Conservation (phyloP, 2,888 invertebrate species). For the Cerastis leucographa region DNA sequence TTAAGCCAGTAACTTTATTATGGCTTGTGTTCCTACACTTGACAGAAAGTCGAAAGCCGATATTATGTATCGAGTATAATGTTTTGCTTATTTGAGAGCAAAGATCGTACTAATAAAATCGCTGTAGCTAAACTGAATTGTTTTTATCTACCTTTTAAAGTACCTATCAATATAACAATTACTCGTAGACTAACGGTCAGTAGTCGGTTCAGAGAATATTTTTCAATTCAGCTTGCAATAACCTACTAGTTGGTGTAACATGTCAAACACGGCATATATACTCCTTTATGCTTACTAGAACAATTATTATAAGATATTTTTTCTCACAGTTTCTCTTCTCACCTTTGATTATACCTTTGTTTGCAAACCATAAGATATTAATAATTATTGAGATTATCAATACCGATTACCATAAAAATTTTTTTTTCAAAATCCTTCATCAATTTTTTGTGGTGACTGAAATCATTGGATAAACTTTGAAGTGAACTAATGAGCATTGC, state of each 20-base stretch:
- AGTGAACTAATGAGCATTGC: neutral
- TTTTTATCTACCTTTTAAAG: neutral
- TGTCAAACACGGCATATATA: neutral
- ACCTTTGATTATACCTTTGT: neutral
- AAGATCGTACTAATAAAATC: neutral
- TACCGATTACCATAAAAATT: neutral
- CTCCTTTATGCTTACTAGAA: too few relatives aligned
- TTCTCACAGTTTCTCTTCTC: neutral
- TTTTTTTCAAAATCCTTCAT: neutral
- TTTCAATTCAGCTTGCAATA: too few relatives aligned
- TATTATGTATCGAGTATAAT: neutral
- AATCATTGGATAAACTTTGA: slow-evolving; percentile 4
- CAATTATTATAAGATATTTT: neutral
- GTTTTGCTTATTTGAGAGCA: neutral
- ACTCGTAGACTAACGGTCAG: neutral
- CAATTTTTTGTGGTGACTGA: neutral
- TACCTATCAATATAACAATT: neutral
- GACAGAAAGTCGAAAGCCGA: neutral
- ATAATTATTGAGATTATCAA: neutral
- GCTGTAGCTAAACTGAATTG: neutral
- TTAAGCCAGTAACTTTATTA: slow-evolving; percentile 51
- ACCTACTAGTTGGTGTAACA: neutral
- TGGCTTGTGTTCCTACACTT: slow-evolving; percentile 23
- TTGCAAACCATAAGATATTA: neutral
- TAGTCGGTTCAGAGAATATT: too few relatives aligned